phyloP scores from a whole-genome alignment of 2,888 invertebrate species.

The Vesta saturnalis region DNA sequence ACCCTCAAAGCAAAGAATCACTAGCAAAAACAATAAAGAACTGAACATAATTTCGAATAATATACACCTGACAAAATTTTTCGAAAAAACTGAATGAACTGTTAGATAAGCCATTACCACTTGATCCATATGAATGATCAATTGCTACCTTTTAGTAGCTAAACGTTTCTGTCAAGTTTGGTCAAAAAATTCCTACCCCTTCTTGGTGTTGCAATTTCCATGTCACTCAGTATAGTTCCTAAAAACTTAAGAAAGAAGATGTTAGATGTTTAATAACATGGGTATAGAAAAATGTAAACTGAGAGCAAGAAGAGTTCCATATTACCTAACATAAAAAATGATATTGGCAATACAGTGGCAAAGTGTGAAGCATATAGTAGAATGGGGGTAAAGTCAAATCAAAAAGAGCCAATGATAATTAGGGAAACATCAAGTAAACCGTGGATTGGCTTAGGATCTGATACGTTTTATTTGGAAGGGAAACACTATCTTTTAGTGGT shows the following conservation, averaged over 20 bases:
- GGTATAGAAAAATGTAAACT: neutral
- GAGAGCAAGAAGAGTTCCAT: neutral
- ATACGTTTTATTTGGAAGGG: neutral
- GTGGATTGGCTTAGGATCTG: neutral
- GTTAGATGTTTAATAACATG: neutral
- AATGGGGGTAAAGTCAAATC: neutral
- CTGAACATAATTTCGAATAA: too few relatives aligned
- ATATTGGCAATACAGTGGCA: neutral
- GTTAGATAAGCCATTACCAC: too few relatives aligned
- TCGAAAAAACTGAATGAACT: too few relatives aligned
- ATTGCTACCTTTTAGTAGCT: too few relatives aligned
- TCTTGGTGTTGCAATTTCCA: too few relatives aligned
- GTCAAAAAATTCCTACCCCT: too few relatives aligned
- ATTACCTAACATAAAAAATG: neutral
- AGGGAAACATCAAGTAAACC: neutral
- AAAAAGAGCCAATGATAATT: neutral
- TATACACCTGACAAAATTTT: too few relatives aligned
- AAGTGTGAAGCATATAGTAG: slow-evolving; percentile 3
- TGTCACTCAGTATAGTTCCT: too few relatives aligned
- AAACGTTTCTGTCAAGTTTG: too few relatives aligned
- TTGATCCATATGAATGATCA: too few relatives aligned
- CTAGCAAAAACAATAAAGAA: too few relatives aligned
- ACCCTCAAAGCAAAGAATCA: too few relatives aligned
- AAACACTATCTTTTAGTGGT: neutral
- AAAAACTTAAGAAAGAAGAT: neutral